Evolutionary conservation across 2,113 vertebrate genomes (phyloP).

Genomic region (Sinosuthora webbiana): DNA sequence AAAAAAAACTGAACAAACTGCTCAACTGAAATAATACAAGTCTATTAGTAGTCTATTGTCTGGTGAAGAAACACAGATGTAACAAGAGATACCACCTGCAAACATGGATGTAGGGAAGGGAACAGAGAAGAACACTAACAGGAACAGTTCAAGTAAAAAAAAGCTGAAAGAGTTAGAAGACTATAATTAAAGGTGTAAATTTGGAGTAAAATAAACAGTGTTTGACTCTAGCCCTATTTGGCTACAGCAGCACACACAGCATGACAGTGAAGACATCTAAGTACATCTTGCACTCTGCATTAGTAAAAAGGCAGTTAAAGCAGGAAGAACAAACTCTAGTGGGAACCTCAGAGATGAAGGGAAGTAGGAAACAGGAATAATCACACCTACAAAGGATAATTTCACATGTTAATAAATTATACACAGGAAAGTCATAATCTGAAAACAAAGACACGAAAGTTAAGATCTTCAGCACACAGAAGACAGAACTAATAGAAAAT

Average conservation of each 20-base stretch:
- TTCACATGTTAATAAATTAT: neutral
- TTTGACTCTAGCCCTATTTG: neutral
- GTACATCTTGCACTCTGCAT: neutral
- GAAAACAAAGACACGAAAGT: neutral
- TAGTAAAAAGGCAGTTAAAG: neutral
- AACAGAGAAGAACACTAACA: neutral
- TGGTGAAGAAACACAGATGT: neutral
- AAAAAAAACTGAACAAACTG: neutral
- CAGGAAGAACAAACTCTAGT: neutral
- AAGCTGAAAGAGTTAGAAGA: neutral
- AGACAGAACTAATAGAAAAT: neutral
- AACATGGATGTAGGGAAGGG: neutral
- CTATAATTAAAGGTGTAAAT: neutral
- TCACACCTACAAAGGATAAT: neutral
- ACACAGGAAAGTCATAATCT: neutral
- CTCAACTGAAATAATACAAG: neutral
- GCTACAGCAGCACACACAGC: neutral
- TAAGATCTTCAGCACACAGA: neutral
- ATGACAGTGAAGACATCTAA: neutral
- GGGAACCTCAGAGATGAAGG: neutral
- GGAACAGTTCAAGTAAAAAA: neutral
- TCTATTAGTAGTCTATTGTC: neutral
- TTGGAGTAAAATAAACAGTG: neutral
- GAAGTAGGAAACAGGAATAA: neutral
- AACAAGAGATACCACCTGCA: neutral